Evolutionary conservation across 1,140 invertebrate species (phyloP).

Genomic region (Oppia nitens): DNA sequence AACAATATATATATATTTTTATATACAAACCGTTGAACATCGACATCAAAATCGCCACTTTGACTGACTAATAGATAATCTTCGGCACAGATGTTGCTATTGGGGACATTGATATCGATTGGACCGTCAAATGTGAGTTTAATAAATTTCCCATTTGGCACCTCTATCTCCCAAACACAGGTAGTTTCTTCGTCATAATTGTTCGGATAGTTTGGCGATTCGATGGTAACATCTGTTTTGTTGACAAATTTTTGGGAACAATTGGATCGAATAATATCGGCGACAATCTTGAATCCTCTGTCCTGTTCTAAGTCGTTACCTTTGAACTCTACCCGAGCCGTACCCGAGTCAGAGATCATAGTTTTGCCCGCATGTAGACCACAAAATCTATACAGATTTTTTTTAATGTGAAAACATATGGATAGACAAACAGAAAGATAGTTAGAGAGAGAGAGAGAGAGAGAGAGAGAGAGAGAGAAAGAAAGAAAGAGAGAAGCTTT

Average conservation of each 20-base stretch:
- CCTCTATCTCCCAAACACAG: background rate
- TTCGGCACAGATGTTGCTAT: background rate
- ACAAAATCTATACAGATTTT: background rate
- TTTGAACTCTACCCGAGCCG: background rate
- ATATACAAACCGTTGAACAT: background rate
- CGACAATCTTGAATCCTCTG: background rate
- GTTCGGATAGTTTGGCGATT: background rate
- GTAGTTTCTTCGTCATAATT: background rate
- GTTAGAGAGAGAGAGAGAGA: too few species aligned
- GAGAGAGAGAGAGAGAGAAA: too few species aligned
- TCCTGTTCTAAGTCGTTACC: background rate
- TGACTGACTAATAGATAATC: background rate
- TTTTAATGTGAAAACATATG: background rate
- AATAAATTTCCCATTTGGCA: background rate
- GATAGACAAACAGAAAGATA: background rate
- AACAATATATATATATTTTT: too few species aligned
- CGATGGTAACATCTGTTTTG: background rate
- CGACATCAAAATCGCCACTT: background rate
- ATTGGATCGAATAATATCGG: background rate
- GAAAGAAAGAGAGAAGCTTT: too few species aligned
- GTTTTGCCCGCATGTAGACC: background rate
- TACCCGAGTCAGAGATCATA: background rate
- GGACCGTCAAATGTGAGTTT: background rate
- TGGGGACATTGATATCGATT: background rate
- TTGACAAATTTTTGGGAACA: background rate